Evolutionary conservation across 2,888 invertebrate species (phyloP), one percentile per base, ranked within the genome.

Genomic region (Hofmannophila pseudospretella): DNA sequence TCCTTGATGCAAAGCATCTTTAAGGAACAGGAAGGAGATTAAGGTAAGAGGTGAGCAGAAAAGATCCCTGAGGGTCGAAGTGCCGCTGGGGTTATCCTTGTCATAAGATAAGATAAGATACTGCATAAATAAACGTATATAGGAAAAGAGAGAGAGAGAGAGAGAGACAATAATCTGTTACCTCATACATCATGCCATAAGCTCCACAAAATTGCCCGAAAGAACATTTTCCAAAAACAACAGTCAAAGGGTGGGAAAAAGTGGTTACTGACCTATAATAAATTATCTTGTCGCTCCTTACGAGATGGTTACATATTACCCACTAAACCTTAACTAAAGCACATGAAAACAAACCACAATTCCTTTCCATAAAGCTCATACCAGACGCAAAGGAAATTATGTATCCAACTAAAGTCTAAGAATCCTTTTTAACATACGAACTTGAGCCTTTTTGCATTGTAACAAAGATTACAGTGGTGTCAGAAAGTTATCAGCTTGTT

Each of bases 231-330:
- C 52, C 42, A 42, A 51, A 23, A 61, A 62, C 55, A 64, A 68
- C 63, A 58, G 55, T 54, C 53, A 62, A 62, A 57, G 61, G 60
- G 67, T 63, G 60, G 47, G 58, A 68, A 71, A 67, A 72, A 67
- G 58, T 65, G 60, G 60, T 63, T 61, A 59, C 59, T 51, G 52
- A 59, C 57, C 68, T 50, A 59, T 66, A 60, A 70, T 74, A 74
- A 74, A 72, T 73, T 69, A 73, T 67, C 56, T 70, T 66, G 58
- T 72, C 68, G 58, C 54, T 58, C 58, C 53, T 57, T 55, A 58
- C 58, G 61, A 64, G 64, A 54, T 56, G 61, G 59, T 63, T 60
- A 63, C 60, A 57, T 25, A 16, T 16, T 16, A 16, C 16, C 42
- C 37, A 39, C 43, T 34, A 31, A 51, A 49, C 25, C 38, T 34